A percentile compares a stretch with the other conserved stretches of the same genome.
Conservation (phyloP, 1,140 invertebrate genomes). For the Melanaphis sacchari region DNA sequence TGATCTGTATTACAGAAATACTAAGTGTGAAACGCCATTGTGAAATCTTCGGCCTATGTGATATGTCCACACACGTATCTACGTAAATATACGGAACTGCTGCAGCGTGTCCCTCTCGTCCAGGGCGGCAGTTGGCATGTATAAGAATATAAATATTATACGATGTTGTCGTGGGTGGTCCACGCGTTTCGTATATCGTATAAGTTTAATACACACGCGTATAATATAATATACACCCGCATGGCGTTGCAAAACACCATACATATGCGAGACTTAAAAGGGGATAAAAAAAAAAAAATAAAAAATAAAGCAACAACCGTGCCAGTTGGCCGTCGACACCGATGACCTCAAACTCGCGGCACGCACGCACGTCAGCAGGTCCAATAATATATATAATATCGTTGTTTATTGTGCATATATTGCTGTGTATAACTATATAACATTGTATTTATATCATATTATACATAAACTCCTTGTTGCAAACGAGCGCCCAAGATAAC, state of each 20-base stretch:
- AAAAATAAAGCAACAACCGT: constrained; percentile 44
- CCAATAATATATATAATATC: constrained; percentile 7
- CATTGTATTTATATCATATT: neutral
- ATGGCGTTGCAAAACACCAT: constrained; percentile 35
- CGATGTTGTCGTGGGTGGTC: constrained; percentile 35
- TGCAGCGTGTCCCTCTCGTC: neutral
- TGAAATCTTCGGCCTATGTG: neutral
- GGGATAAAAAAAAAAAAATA: constrained; percentile 32
- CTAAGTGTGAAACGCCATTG: neutral
- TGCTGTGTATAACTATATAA: neutral
- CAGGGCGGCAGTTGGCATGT: neutral
- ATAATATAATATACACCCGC: neutral
- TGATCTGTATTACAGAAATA: too few species aligned
- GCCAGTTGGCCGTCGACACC: constrained; percentile 52
- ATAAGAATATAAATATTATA: constrained; percentile 16
- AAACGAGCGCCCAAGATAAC: neutral
- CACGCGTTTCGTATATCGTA: neutral
- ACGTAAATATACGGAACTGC: neutral
- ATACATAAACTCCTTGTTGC: neutral
- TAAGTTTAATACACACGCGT: neutral
- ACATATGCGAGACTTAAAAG: constrained; percentile 34
- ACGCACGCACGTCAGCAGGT: neutral
- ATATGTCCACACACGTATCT: neutral
- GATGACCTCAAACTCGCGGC: constrained; percentile 49
- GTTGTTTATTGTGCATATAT: neutral